Evolutionary conservation across 2,888 invertebrate genomes (phyloP).

Genomic region (Eupsilia transversa): DNA sequence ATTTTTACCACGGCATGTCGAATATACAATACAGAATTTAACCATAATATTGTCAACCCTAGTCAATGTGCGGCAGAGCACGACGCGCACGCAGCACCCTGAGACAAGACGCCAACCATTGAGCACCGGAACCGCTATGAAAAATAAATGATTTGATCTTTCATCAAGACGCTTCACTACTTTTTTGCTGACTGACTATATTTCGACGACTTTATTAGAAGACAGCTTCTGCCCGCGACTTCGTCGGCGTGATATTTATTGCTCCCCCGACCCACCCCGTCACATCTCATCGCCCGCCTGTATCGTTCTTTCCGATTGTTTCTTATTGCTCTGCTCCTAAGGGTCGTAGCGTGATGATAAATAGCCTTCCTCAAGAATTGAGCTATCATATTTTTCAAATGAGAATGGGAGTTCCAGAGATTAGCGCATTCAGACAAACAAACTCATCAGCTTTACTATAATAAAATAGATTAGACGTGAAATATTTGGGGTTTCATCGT

Average conservation of each 20-base stretch:
- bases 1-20: not conserved
- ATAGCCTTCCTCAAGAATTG: too few species aligned
- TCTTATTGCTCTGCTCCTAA: too few species aligned
- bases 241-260: too few species aligned
- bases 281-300: too few species aligned
- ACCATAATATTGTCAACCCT: constrained; percentile 13
- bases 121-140: constrained; percentile 35
- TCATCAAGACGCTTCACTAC: constrained; percentile 2
- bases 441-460: too few species aligned
- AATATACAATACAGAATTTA: not conserved
- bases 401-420: too few species aligned
- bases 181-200: not conserved
- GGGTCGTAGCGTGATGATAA: too few species aligned
- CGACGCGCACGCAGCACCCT: constrained; percentile 19
- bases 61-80: constrained; percentile 10
- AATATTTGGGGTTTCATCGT: not conserved
- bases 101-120: not conserved
- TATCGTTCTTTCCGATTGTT: too few species aligned
- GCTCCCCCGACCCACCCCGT: too few species aligned
- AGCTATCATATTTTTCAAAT: too few species aligned
- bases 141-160: constrained; percentile 39
- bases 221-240: too few species aligned
- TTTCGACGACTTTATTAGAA: not conserved
- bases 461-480: not conserved
- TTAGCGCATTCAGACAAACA: too few species aligned